Evolutionary conservation across 2,888 invertebrate species (phyloP).

Genomic region (Drosophila demipolita): DNA sequence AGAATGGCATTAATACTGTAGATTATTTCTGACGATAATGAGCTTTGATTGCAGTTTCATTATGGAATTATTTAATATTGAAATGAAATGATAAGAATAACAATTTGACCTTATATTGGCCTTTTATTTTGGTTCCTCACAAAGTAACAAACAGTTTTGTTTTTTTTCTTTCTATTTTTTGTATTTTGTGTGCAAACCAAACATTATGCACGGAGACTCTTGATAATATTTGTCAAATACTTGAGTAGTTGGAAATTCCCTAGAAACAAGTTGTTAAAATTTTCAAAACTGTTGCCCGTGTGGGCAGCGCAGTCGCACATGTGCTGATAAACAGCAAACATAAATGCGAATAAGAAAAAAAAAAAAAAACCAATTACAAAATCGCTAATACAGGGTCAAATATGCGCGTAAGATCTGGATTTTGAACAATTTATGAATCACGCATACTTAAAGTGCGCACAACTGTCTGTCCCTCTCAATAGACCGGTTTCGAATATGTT

Average conservation of each 20-base stretch:
- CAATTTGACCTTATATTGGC: background rate
- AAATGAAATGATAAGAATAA: background rate
- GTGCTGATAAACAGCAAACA: constrained; percentile 30
- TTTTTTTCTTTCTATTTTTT: background rate
- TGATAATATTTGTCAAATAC: constrained; percentile 30
- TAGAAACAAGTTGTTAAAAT: constrained; percentile 27
- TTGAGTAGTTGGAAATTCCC: constrained; percentile 51
- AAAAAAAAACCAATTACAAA: constrained; percentile 63
- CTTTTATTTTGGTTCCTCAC: background rate
- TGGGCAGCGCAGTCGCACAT: constrained; percentile 53
- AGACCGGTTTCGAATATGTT: constrained; percentile 68
- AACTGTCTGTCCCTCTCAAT: constrained; percentile 8
- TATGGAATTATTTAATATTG: background rate
- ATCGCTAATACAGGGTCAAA: constrained; percentile 74
- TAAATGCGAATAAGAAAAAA: constrained; percentile 18
- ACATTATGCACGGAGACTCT: constrained; percentile 27
- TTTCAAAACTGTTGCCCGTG: constrained; percentile 3
- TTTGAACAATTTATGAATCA: constrained; percentile 68
- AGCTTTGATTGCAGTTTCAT: background rate
- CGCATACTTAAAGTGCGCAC: constrained; percentile 34
- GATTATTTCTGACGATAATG: background rate
- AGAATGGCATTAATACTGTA: background rate
- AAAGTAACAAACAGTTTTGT: background rate
- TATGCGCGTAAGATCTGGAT: constrained; percentile 57
- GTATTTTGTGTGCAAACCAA: background rate